phyloP scores from a whole-genome alignment of 2,888 invertebrate genomes.

The Eucriotettix oculatus region DNA sequence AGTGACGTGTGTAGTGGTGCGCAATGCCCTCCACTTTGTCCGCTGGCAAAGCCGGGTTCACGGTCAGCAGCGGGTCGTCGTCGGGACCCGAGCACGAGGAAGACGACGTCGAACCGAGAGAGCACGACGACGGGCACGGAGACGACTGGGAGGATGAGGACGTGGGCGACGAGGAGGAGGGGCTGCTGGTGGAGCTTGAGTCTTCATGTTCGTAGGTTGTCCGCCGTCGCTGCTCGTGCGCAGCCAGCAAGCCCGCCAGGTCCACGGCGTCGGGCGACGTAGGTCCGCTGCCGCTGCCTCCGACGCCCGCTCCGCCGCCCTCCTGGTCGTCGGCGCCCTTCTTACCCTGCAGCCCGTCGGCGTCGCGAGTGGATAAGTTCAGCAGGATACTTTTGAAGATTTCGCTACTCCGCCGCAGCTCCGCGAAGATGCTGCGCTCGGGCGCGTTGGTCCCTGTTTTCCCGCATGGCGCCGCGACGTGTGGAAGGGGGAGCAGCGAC shows the following conservation, averaged over 20 bases:
- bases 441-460: conserved; percentile 6
- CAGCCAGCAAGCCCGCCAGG: conserved; percentile 17
- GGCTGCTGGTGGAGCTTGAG: conserved; percentile 10
- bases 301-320: neutral
- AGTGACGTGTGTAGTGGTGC: conserved; percentile 30
- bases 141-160: conserved; percentile 9
- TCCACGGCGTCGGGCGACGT: neutral
- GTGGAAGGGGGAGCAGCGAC: conserved; percentile 10
- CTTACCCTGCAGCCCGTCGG: neutral
- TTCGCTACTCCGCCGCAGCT: conserved; percentile 24
- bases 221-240: conserved; percentile 19
- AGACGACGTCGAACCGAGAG: neutral
- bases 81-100: conserved; percentile 10
- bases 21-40: conserved; percentile 19
- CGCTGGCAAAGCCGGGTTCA: conserved; percentile 19
- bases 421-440: conserved; percentile 24
- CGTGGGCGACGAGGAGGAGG: conserved; percentile 6
- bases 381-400: conserved; percentile 25
- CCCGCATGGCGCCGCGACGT: conserved; percentile 4
- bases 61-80: conserved; percentile 14
- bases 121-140: conserved; percentile 9
- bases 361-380: conserved; percentile 22
- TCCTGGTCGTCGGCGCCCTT: neutral
- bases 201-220: conserved; percentile 17
- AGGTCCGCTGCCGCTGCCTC: neutral